Conservation (phyloP, 2,113 vertebrate genomes). For the Rutilus rutilus region DNA sequence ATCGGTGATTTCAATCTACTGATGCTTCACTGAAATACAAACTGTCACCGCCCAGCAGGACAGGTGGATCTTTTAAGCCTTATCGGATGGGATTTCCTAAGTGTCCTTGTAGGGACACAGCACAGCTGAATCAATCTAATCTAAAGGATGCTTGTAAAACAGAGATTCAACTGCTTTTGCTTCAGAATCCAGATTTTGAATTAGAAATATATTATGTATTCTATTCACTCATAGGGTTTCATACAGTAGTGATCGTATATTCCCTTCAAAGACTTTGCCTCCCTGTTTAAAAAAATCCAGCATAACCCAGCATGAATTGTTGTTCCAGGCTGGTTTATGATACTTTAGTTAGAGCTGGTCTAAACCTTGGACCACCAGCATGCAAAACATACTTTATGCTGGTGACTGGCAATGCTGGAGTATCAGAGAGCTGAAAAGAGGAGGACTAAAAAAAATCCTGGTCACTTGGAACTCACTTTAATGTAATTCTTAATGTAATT, state of each 20-base stretch:
- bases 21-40: conserved; percentile 9
- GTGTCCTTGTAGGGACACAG: conserved; percentile 10
- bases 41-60: conserved; percentile 5
- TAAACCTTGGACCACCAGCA: too few relatives aligned
- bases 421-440: not conserved
- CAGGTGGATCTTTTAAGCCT: conserved; percentile 28
- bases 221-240: not conserved
- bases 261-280: not conserved
- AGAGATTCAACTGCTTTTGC: not conserved
- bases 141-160: not conserved
- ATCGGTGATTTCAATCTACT: conserved; percentile 14
- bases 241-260: not conserved
- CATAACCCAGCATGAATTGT: too few relatives aligned
- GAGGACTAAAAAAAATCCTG: not conserved
- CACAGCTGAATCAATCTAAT: not conserved
- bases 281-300: too few relatives aligned
- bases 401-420: too few relatives aligned
- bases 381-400: too few relatives aligned
- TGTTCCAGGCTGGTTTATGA: too few relatives aligned
- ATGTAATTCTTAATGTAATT: not conserved
- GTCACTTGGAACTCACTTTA: not conserved
- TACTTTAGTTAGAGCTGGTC: too few relatives aligned
- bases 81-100: conserved; percentile 26
- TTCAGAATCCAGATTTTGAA: not conserved
- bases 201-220: not conserved